Evolutionary conservation across 2,113 vertebrate genomes (phyloP), one percentile per base, ranked within the genome.

Genomic region (Centropus unirufus): DNA sequence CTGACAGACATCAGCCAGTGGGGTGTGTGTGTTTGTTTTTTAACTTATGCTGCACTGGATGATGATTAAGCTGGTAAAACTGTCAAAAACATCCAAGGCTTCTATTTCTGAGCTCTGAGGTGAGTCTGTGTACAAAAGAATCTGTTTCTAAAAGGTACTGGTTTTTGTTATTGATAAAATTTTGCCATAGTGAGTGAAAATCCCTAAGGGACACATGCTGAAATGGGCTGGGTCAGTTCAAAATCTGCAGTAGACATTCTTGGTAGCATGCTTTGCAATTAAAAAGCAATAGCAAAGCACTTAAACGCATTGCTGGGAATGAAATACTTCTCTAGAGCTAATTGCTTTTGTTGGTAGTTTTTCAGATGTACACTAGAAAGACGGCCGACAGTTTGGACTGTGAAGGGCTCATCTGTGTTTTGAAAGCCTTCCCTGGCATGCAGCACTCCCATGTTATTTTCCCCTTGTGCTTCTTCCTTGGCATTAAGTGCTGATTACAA

Each of bases 291-390:
- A 89, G 46, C 2, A 0, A 83, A 69, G 64, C 54, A 66, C 59
- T 96, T 80, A 70, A 40, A 83, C 62, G 22, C 77, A 51, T 81
- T 86, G 59, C 55, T 87, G 73, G 30, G 59, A 89, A 76, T 86
- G 49, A 81, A 92, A 80, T 80, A 83, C 73, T 89, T 90, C 67
- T 93, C 49, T 55, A 40, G 55, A 90, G 67, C 76, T 83, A 74
- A 92, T 87, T 86, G 80, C 72, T 92, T 86, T 73, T 83, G 46
- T 83, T 89, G 63, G 40, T 95, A 49, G 64, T 58, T 95, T 89
- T 92, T 92, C 77, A 81, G 76, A 92, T 24, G 36, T 58, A 24
- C 14, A 3, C 12, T 39, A 36, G 59, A 49, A 92, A 69, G 83
- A 69, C 14, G 11, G 47, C 58, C 62, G 52, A 69, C 83, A 87